A percentile compares a stretch with the other conserved stretches of the same genome.
Evolutionary conservation across 2,797 vertebrate genomes (phyloP).

Genomic region (Sebastes itinus): DNA sequence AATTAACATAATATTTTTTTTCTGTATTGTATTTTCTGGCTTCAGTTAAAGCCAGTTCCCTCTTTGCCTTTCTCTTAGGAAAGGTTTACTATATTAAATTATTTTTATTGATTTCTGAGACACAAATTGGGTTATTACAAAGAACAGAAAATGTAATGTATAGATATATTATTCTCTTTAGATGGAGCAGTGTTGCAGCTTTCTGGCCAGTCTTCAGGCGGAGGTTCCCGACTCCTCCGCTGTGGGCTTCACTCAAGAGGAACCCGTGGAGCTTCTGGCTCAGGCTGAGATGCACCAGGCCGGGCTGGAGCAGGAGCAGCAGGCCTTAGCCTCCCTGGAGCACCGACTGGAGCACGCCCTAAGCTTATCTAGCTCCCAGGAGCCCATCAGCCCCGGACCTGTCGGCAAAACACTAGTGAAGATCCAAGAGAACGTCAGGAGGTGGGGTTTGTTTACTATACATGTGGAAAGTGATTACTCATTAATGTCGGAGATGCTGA

Average conservation of each 20-base stretch:
- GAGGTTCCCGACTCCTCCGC: constrained; percentile 81
- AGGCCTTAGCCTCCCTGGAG: constrained; percentile 84
- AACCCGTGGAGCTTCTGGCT: constrained; percentile 81
- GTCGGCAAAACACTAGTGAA: constrained; percentile 80
- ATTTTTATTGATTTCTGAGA: too few relatives aligned
- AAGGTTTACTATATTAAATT: not conserved
- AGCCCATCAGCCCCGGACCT: constrained; percentile 59
- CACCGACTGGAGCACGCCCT: constrained; percentile 79
- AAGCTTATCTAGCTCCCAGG: constrained; percentile 57
- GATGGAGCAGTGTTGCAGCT: constrained; percentile 88
- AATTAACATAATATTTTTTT: not conserved
- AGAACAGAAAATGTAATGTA: not conserved
- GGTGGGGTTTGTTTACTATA: constrained; percentile 71
- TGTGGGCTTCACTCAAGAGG: constrained; percentile 74
- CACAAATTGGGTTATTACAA: not conserved
- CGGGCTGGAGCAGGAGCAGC: constrained; percentile 82
- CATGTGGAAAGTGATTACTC: not conserved
- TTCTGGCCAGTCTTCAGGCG: constrained; percentile 87
- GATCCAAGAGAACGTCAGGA: constrained; percentile 84
- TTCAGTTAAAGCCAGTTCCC: not conserved
- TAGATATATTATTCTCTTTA: not conserved
- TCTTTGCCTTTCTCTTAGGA: not conserved
- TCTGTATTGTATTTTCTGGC: not conserved
- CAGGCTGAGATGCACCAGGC: constrained; percentile 80
- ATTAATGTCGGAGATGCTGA: constrained; percentile 26